These are phyloP conservation scores for Cygnus olor DNA, from an alignment of 2,797 vertebrate genomes.

Conservation along the genomic window DNA sequence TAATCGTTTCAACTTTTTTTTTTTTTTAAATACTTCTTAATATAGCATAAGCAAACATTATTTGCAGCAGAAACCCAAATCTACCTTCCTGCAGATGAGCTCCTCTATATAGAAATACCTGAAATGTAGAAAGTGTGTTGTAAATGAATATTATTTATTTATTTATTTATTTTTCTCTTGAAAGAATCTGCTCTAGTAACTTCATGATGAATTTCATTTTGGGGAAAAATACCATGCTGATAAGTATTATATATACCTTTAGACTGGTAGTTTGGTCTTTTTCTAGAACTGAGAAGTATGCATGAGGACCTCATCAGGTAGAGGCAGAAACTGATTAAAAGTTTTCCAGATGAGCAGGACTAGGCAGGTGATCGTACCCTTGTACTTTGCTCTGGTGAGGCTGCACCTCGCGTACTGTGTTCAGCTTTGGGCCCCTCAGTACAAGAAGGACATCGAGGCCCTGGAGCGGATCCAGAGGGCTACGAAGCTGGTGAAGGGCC, in stretches of 20 bases:
- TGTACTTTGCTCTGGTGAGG: no score
- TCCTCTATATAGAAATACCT: neutral
- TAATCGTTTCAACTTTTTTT: neutral
- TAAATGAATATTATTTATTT: neutral
- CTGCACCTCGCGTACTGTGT: no score
- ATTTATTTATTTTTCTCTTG: neutral
- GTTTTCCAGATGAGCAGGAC: neutral
- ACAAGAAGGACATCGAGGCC: no score
- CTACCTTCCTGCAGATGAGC: neutral
- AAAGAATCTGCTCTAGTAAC: neutral
- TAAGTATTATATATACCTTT: neutral
- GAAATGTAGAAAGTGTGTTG: neutral
- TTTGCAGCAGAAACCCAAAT: neutral
- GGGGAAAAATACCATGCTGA: neutral
- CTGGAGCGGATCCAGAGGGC: no score
- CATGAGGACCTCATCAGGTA: neutral
- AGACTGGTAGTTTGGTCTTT: neutral
- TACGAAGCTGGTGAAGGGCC: no score
- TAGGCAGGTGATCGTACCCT: no score
- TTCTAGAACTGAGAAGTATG: neutral
- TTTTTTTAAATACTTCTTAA: neutral
- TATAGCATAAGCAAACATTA: neutral
- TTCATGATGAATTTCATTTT: neutral
- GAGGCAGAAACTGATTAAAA: neutral
- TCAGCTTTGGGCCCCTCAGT: no score